Percentiles rank a stretch among this genome's conserved stretches.
These are phyloP conservation scores for Pheucticus melanocephalus DNA, from an alignment of 2,113 vertebrate genomes.

Conservation along the genomic window DNA sequence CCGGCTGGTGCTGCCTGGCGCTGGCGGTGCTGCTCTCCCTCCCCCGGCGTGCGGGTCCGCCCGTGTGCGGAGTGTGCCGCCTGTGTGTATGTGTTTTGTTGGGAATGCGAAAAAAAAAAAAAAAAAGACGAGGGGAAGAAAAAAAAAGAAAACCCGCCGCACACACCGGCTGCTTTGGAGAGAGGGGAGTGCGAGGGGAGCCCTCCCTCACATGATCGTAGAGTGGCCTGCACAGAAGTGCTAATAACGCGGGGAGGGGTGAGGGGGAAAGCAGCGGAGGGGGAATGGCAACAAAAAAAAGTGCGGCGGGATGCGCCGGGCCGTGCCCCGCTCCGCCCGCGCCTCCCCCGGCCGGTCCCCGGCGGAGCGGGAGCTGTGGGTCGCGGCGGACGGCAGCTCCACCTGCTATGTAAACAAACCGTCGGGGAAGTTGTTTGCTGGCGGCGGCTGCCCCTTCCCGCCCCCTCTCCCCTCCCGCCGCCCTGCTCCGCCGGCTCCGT, in stretches of 20 bases:
- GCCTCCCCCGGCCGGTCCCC: constrained; percentile 55
- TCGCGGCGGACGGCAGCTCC: constrained; percentile 86
- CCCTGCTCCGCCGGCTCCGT: background rate
- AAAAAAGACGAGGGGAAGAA: background rate
- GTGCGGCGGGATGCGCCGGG: constrained; percentile 46
- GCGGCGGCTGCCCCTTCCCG: background rate
- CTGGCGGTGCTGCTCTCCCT: too few relatives aligned
- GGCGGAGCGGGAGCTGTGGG: constrained; percentile 72
- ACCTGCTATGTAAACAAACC: constrained; percentile 88
- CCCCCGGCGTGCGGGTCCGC: too few relatives aligned
- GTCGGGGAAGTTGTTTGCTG: constrained; percentile 74
- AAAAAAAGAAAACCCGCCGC: constrained; percentile 12
- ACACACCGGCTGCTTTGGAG: constrained; percentile 69
- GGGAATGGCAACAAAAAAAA: constrained; percentile 50
- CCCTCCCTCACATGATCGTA: constrained; percentile 70
- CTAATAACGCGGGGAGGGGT: background rate
- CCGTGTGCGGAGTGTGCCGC: too few relatives aligned
- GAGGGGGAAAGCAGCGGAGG: background rate
- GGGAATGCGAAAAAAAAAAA: background rate
- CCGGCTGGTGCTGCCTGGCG: too few relatives aligned
- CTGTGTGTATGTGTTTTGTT: too few relatives aligned
- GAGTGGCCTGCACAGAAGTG: constrained; percentile 60
- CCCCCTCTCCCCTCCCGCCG: background rate
- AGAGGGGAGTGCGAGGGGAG: constrained; percentile 34
- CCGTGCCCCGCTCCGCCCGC: background rate